Conservation (phyloP, 2,888 invertebrate genomes). For the Tetanocera ferruginea region DNA sequence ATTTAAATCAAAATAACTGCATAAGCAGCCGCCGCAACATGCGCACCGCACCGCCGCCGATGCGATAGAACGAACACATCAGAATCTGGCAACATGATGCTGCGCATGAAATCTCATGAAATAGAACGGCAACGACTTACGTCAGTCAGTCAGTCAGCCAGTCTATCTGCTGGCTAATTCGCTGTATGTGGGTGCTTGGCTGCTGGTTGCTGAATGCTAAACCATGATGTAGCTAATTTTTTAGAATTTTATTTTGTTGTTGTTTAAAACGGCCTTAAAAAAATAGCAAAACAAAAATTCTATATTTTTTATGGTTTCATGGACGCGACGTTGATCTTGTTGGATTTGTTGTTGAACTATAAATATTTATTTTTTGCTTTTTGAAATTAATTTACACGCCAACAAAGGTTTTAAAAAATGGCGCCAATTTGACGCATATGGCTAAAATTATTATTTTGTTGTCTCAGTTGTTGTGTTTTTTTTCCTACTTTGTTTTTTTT, state of each 20-base stretch:
- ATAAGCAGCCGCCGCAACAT: neutral
- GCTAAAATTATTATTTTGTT: neutral
- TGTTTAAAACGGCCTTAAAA: neutral
- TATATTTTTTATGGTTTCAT: constrained; percentile 1
- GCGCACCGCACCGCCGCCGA: neutral
- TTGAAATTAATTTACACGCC: neutral
- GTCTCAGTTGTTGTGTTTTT: neutral
- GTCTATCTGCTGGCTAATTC: neutral
- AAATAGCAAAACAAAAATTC: neutral
- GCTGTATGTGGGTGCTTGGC: neutral
- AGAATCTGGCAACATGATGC: constrained; percentile 9
- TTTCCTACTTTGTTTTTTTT: neutral
- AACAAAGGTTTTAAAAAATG: neutral
- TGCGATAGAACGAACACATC: neutral
- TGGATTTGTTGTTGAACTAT: neutral
- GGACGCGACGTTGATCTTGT: neutral
- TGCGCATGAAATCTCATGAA: neutral
- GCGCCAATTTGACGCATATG: neutral
- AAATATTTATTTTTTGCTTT: neutral
- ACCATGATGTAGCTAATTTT: neutral
- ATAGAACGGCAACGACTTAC: neutral
- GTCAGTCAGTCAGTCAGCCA: too few species aligned
- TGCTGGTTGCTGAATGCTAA: constrained; percentile 10
- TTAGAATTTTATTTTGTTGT: neutral
- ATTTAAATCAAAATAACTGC: constrained; percentile 19